Conservation (phyloP, 1,140 invertebrate genomes). For the Ips nitidus region DNA sequence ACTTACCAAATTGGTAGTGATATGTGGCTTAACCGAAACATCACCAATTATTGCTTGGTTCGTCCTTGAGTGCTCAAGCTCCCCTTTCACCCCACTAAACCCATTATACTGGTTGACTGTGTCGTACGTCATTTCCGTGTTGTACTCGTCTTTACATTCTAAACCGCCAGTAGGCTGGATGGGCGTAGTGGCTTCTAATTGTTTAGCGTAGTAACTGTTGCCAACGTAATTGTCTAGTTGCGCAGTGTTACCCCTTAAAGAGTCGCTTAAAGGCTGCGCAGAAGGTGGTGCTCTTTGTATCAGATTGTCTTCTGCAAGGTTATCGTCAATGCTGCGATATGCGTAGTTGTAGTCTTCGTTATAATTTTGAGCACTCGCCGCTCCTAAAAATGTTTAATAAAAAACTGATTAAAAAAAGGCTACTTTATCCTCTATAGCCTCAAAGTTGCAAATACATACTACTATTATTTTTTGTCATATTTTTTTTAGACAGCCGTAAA, state of each 20-base stretch:
- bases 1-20: too few species aligned
- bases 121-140: too few species aligned
- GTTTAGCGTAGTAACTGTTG: slow-evolving; percentile 36
- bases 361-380: slow-evolving; percentile 58
- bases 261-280: slow-evolving; percentile 38
- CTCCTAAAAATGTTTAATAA: slow-evolving; percentile 39
- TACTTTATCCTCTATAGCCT: too few species aligned
- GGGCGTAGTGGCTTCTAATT: slow-evolving; percentile 41
- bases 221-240: slow-evolving; percentile 40
- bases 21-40: too few species aligned
- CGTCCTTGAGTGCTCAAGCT: too few species aligned
- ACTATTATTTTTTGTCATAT: too few species aligned
- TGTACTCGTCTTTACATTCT: slow-evolving; percentile 59
- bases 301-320: slow-evolving; percentile 45
- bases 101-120: too few species aligned
- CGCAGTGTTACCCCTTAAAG: slow-evolving; percentile 50
- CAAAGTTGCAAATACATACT: too few species aligned
- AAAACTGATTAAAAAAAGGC: too few species aligned
- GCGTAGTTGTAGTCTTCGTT: slow-evolving; percentile 73
- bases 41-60: too few species aligned
- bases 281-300: slow-evolving; percentile 15
- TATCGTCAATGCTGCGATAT: slow-evolving; percentile 60
- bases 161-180: slow-evolving; percentile 55
- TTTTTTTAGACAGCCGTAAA: too few species aligned
- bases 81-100: too few species aligned